These are phyloP conservation scores for rabbit (Oryctolagus cuniculus) DNA, from an alignment of 2,113 vertebrate species.

Conservation along the genomic window DNA sequence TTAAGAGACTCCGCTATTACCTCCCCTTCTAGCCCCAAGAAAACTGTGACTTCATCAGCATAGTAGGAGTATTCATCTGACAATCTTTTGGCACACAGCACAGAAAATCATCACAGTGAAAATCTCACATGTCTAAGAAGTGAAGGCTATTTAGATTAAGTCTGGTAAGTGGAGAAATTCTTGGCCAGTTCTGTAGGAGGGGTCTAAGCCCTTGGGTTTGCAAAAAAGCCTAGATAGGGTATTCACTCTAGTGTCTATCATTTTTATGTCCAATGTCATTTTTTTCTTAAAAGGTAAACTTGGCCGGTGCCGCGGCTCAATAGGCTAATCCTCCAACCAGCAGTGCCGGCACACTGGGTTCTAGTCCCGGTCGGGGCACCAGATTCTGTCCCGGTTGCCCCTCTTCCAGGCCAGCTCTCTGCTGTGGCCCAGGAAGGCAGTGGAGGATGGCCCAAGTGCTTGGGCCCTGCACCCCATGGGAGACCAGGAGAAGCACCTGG, in stretches of 20 bases:
- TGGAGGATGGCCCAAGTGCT: too few species aligned
- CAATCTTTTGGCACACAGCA: not conserved
- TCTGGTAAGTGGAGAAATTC: not conserved
- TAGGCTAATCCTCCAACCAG: too few species aligned
- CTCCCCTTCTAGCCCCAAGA: not conserved
- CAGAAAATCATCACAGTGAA: constrained; percentile 1
- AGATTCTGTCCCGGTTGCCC: too few species aligned
- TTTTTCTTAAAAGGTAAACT: constrained; percentile 42
- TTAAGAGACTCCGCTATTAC: not conserved
- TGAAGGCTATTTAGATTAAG: constrained; percentile 1
- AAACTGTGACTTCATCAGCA: constrained; percentile 4
- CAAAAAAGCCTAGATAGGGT: not conserved
- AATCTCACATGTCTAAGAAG: not conserved
- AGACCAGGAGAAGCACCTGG: too few species aligned
- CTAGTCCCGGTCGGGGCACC: too few species aligned
- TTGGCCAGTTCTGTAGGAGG: not conserved
- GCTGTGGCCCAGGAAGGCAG: too few species aligned
- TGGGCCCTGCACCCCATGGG: too few species aligned
- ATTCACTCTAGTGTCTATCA: not conserved
- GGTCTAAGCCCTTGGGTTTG: not conserved
- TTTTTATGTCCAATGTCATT: not conserved
- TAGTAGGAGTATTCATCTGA: not conserved
- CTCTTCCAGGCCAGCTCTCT: too few species aligned
- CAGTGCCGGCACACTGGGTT: too few species aligned
- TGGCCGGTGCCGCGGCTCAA: too few species aligned